phyloP scores from a whole-genome alignment of 2,113 vertebrate species.

The Melanotaenia duboulayi region DNA sequence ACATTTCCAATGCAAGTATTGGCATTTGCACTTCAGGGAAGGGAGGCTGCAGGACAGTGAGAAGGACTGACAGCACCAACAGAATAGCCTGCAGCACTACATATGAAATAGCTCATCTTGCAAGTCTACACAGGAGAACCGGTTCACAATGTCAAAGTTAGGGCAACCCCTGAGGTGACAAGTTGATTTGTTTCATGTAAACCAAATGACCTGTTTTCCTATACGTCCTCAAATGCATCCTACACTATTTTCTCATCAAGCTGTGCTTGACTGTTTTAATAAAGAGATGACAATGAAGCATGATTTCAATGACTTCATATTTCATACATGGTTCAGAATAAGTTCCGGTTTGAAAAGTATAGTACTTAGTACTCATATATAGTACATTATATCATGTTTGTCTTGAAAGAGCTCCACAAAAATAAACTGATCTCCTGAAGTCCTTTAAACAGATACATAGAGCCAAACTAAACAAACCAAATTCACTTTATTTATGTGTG shows the following conservation, averaged over 20 bases:
- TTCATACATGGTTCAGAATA: background rate
- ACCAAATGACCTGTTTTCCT: conserved; percentile 48
- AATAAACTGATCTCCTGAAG: background rate
- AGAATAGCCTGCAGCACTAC: conserved; percentile 58
- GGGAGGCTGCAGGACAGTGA: conserved; percentile 42
- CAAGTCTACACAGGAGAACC: conserved; percentile 64
- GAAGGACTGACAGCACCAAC: conserved; percentile 64
- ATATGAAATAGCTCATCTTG: conserved; percentile 48
- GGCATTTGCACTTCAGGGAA: background rate
- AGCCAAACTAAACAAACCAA: no score
- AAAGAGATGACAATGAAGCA: background rate
- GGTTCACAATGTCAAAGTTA: conserved; percentile 39
- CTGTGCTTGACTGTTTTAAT: background rate
- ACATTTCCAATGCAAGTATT: background rate
- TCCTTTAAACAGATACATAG: no score
- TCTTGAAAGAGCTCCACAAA: background rate
- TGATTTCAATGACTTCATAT: conserved; percentile 7
- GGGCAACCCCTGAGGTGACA: conserved; percentile 58
- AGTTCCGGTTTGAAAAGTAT: background rate
- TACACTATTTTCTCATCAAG: background rate
- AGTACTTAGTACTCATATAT: conserved; percentile 4
- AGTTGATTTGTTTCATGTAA: conserved; percentile 67
- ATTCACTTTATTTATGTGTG: no score
- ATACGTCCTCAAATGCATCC: background rate
- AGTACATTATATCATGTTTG: no score